These are phyloP conservation scores for Scalopus aquaticus DNA, from an alignment of 2,113 vertebrate species.

Conservation along the genomic window DNA sequence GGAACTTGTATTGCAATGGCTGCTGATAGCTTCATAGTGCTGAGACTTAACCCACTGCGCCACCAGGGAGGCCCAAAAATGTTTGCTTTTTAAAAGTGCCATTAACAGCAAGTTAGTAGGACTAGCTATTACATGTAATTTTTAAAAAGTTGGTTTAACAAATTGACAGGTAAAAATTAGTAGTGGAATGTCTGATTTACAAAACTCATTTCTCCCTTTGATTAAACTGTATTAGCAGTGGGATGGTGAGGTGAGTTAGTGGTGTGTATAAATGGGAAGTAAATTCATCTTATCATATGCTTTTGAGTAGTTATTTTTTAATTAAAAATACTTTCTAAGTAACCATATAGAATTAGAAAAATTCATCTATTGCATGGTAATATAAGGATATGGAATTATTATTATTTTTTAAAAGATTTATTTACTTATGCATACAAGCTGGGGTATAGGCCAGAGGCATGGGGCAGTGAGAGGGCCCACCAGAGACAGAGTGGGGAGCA, in stretches of 20 bases:
- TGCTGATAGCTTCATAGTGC: too few species aligned
- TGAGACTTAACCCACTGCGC: background rate
- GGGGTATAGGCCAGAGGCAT: too few species aligned
- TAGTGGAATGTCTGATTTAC: background rate
- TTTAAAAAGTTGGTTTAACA: constrained; percentile 10
- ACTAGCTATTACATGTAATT: constrained; percentile 13
- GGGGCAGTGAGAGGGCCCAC: too few species aligned
- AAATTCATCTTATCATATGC: background rate
- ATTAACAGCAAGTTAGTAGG: background rate
- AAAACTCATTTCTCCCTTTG: constrained; percentile 12
- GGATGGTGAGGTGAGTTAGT: background rate
- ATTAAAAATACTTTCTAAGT: constrained; percentile 7
- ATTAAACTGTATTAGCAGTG: background rate
- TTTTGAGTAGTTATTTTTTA: constrained; percentile 7
- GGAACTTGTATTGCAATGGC: too few species aligned
- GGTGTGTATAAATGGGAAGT: background rate
- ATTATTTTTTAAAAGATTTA: too few species aligned
- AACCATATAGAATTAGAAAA: background rate
- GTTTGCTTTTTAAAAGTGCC: too few species aligned
- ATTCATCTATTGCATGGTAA: constrained; percentile 7
- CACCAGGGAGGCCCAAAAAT: too few species aligned
- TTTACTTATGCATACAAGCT: too few species aligned
- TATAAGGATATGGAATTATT: background rate
- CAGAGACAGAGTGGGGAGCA: too few species aligned
- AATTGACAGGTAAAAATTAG: background rate